Evolutionary conservation across 2,113 vertebrate species (phyloP), one percentile per base, ranked within the genome.

Genomic region (Tragulus kanchil): DNA sequence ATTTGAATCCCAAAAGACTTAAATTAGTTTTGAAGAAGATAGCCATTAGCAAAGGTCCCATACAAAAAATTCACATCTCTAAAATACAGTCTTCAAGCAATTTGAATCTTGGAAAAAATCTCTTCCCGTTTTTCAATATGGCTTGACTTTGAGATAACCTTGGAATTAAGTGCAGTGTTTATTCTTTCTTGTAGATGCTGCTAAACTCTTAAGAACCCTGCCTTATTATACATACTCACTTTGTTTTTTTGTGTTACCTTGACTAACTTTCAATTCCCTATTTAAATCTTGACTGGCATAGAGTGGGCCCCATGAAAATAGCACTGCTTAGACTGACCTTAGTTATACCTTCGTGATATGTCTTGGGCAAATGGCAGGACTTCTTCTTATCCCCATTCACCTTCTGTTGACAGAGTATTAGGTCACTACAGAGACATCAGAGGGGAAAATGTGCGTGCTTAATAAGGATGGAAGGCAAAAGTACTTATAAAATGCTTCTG

Each of bases 91-190:
- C 81, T 85, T 62, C 50, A 90, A 48, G 50, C 64, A 92, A 56
- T 45, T 90, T 88, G 42, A 90, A 73, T 93, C 54, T 92, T 92
- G 42, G 28, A 92, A 54, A 54, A 85, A 95, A 85, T 84, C 19
- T 67, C 84, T 96, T 71, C 7, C 12, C 48, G 52, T 64, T 94
- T 92, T 94, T 87, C 59, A 97, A 13, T 93, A 31, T 62, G 36
- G 25, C 31, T 94, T 62, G 31, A 84, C 9, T 97, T 88, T 82
- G 45, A 94, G 78, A 65, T 23, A 91, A 90, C 31, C 59, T 97
- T 90, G 81, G 36, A 94, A 96, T 73, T 95, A 71, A 97, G 21
- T 31, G 14, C 14, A 87, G 3, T 59, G 26, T 89, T 96, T 61
- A 87, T 87, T 86, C 42, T 61, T 95, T 85, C 52, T 83, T 85